Evolutionary conservation across 2,113 vertebrate genomes (phyloP), one percentile per base, ranked within the genome.

Genomic region (Pelodiscus sinensis): DNA sequence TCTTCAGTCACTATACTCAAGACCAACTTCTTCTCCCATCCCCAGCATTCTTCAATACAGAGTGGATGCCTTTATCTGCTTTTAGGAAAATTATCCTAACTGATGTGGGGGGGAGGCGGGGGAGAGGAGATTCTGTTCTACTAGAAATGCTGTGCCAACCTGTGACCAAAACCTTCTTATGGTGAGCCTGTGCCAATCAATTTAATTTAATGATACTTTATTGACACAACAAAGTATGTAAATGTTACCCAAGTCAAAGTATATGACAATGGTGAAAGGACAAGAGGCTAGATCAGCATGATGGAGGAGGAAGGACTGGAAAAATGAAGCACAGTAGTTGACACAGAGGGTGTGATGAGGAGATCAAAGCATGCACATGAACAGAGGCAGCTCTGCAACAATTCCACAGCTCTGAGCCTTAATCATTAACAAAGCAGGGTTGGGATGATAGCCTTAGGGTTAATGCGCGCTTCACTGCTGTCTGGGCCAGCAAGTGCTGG

Each of bases 31-130:
- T 90, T 29, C 87, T 88, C 85, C 94, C 56, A 85, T 78, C 81
- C 82, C 88, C 71, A 38, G 88, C 90, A 88, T 22, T 56, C 52
- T 94, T 94, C 89, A 85, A 94, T 75, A 73, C 29, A 87, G 80
- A 65, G 11, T 38, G 71, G 71, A 38, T 75, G 52, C 5, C 71
- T 89, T 85, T 92, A 71, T 90, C 94, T 92, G 92, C 81, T 94
- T 92, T 79, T 87, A 86, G 85, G 95, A 95, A 94, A 38, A 44
- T 50, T 56, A 91, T 29, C 93, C 0, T 90, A 95, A 93, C 86
- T 94, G 62, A 21, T 90, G n/a, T 31, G 25, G 29, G 22, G 18
- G 35, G 54, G 75, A 83, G 56, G 16, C 38, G 86, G 81, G 19
- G 54, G 81, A 16, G 55, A 83, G 57, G 77, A 62, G 90, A 29